Percentiles rank a stretch among this genome's conserved stretches.
phyloP scores from a whole-genome alignment of 2,888 invertebrate genomes.

The Danaus chrysippus region DNA sequence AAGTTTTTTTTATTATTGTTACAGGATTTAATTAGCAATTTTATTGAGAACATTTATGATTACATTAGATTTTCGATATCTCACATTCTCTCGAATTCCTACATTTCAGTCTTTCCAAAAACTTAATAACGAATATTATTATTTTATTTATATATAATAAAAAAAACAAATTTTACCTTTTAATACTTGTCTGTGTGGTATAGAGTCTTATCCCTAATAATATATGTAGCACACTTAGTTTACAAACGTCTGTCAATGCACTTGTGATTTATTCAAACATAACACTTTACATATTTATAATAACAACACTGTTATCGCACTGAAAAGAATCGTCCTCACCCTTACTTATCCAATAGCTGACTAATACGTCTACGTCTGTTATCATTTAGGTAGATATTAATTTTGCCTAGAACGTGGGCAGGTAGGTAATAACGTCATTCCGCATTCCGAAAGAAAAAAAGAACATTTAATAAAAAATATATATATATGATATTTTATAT shows the following conservation, averaged over 20 bases:
- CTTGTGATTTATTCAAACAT: conserved; percentile 6
- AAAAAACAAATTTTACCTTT: neutral
- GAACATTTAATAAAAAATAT: neutral
- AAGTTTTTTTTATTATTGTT: too few relatives aligned
- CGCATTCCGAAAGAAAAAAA: neutral
- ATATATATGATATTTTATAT: too few relatives aligned
- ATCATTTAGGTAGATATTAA: conserved; percentile 30
- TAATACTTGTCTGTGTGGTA: neutral
- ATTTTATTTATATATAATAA: neutral
- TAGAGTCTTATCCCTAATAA: too few relatives aligned
- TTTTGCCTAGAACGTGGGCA: conserved; percentile 21
- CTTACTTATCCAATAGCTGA: conserved; percentile 24
- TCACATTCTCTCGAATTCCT: too few relatives aligned
- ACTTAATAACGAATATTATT: neutral
- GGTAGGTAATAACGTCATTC: neutral
- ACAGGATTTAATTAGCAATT: too few relatives aligned
- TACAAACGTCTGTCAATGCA: neutral
- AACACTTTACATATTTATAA: neutral
- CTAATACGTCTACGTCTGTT: conserved; percentile 18
- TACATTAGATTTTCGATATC: too few relatives aligned
- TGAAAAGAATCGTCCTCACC: conserved; percentile 18
- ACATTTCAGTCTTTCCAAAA: too few relatives aligned
- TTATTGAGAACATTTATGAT: too few relatives aligned
- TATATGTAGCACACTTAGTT: too few relatives aligned
- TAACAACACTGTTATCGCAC: conserved; percentile 12